phyloP scores from a whole-genome alignment of 2,113 vertebrate species.

The Caranx ignobilis region DNA sequence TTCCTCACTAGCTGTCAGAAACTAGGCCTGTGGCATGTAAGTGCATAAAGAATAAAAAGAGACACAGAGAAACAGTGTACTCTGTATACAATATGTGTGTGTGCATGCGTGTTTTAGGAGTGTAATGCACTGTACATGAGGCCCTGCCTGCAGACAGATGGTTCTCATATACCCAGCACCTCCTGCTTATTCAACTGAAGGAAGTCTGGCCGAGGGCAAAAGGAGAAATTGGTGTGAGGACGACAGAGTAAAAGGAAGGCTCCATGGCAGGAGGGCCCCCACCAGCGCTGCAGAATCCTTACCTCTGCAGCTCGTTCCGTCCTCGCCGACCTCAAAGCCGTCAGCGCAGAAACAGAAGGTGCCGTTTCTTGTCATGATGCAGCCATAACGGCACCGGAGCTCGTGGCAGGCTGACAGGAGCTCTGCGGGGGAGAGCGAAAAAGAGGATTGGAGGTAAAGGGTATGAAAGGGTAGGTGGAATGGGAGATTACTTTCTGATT shows the following conservation, averaged over 20 bases:
- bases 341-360: slow-evolving; percentile 93
- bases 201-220: slow-evolving; percentile 59
- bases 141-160: slow-evolving; percentile 65
- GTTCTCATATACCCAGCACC: slow-evolving; percentile 57
- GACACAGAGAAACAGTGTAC: background rate
- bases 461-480: slow-evolving; percentile 29
- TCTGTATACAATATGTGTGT: slow-evolving; percentile 9
- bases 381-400: slow-evolving; percentile 91
- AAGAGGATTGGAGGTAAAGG: slow-evolving; percentile 16
- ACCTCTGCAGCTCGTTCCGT: slow-evolving; percentile 94
- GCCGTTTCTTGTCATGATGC: slow-evolving; percentile 90
- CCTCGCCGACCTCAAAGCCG: slow-evolving; percentile 89
- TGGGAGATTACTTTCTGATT: slow-evolving; percentile 66
- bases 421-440: slow-evolving; percentile 81
- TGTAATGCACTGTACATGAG: slow-evolving; percentile 23
- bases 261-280: slow-evolving; percentile 21
- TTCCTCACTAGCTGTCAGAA: slow-evolving; percentile 31
- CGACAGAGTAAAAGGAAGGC: background rate
- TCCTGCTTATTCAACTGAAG: slow-evolving; percentile 62
- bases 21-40: slow-evolving; percentile 28
- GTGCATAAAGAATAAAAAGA: slow-evolving; percentile 5
- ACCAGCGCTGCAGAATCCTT: slow-evolving; percentile 48
- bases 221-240: slow-evolving; percentile 22
- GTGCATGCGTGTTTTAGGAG: slow-evolving; percentile 4
- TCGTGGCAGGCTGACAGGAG: slow-evolving; percentile 91